phyloP scores from a whole-genome alignment of 2,888 invertebrate species.

The Drosophila stalkeri region DNA sequence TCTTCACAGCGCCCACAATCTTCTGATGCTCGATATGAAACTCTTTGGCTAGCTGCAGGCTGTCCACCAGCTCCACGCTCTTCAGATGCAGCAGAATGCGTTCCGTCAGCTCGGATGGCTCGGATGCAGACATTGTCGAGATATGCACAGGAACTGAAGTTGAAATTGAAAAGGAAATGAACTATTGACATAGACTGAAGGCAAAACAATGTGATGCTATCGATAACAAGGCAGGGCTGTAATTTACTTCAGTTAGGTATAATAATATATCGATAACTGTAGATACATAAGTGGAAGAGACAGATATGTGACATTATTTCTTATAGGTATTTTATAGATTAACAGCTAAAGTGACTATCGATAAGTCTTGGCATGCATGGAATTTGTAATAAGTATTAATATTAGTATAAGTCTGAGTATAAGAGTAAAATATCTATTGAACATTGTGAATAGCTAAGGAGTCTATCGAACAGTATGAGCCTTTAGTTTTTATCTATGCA shows the following conservation, averaged over 20 bases:
- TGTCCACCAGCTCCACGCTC: neutral
- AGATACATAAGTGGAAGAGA: too few relatives aligned
- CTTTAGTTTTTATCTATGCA: too few relatives aligned
- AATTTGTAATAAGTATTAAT: too few relatives aligned
- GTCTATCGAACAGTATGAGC: too few relatives aligned
- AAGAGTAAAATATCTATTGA: too few relatives aligned
- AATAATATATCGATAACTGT: neutral
- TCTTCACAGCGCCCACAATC: slow-evolving; percentile 8
- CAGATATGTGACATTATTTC: too few relatives aligned
- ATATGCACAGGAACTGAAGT: neutral
- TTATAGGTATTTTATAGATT: too few relatives aligned
- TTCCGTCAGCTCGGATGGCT: neutral
- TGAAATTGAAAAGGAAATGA: neutral
- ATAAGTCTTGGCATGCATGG: too few relatives aligned
- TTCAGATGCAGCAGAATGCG: slow-evolving; percentile 1
- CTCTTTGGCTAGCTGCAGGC: neutral
- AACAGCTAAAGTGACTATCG: too few relatives aligned
- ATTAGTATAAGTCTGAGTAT: too few relatives aligned
- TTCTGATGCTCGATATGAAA: neutral
- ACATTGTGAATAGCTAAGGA: too few relatives aligned
- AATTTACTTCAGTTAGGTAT: neutral
- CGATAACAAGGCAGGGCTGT: neutral
- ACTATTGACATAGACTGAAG: neutral
- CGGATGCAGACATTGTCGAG: neutral
- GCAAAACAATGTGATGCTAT: neutral